Base-by-base conservation (phyloP, 1,140 invertebrate genomes). In the Micrasema minimum region DNA sequence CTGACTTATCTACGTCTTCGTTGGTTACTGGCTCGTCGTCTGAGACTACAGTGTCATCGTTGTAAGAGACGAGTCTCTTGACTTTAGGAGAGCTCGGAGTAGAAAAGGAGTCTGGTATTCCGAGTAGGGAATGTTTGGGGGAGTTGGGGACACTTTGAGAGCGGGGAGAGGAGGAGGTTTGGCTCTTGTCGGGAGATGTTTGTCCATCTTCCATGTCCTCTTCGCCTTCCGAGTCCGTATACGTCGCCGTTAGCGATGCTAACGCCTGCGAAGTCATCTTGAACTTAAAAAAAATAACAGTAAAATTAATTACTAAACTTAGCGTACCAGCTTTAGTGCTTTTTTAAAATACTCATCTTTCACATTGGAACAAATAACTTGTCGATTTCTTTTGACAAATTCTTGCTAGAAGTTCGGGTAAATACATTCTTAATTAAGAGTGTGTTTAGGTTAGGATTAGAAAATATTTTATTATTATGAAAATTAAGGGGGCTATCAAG, bases 141-240 rank as follows among this genome's bases (percentile, higher is more conserved):
- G 12, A 67, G 76, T 45, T 78, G 79, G 7, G 80, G 79, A 66
- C 80, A 81, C 83, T 85, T 51, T 81, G 79, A 18, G 80, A 77
- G 4, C 78, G 77, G 48, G 79, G 79, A 12, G 76, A 77, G 45
- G 84, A 80, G 43, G 67, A 70, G 50, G 61, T 53, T n/a, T n/a
- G n/a, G 41, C 62, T 79, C 75, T 80, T 81, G n/a, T 77, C 78
- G n/a, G n/a, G n/a, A 16, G 85, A 84, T 66, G 81, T 82, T 69
- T 81, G 82, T 46, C 88, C 86, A 69, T 89, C 88, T 76, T 92
- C 88, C 78, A 87, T 85, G 71, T 88, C 89, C 74, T 92, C 90
- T 82, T 93, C 92, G 46, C 91, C 91, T 82, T 94, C 92, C 1
- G 92, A 93, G 79, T 94, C 92, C 12, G 92, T 93, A 81, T 94